Percentiles rank a stretch among this genome's conserved stretches.
Evolutionary conservation across 2,113 vertebrate species (phyloP).

Genomic region (Gallinago paraguaiae): DNA sequence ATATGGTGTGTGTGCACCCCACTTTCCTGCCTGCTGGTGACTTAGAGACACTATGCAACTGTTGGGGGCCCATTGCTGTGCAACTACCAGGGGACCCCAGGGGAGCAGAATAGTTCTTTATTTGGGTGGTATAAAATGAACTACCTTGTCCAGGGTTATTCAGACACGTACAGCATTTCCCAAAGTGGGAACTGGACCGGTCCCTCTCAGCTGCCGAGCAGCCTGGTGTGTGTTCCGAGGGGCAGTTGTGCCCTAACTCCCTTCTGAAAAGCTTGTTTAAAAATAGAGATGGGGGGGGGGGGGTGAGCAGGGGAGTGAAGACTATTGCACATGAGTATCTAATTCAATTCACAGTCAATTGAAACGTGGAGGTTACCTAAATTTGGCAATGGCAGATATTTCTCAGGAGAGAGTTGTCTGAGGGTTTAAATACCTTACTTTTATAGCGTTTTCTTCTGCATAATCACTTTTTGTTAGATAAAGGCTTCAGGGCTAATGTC

Average conservation of each 20-base stretch:
- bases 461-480: background rate
- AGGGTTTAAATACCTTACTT: background rate
- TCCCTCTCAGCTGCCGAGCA: background rate
- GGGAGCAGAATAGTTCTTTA: background rate
- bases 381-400: background rate
- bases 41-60: background rate
- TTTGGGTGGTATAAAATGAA: background rate
- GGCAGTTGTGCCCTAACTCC: background rate
- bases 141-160: background rate
- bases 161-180: rapidly evolving
- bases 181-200: background rate
- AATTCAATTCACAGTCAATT: background rate
- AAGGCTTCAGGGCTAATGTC: slow-evolving; percentile 28
- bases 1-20: rapidly evolving
- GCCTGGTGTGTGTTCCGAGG: background rate
- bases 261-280: background rate
- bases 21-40: background rate
- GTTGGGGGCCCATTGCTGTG: background rate
- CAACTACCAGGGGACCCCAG: too few relatives aligned
- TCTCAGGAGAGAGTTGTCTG: background rate
- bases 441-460: background rate
- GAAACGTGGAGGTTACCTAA: background rate
- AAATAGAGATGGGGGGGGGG: background rate
- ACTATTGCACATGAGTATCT: background rate
- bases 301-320: background rate